Evolutionary conservation across 2,797 vertebrate genomes (phyloP), one percentile per base, ranked within the genome.

Genomic region (Lithobates sylvaticus): DNA sequence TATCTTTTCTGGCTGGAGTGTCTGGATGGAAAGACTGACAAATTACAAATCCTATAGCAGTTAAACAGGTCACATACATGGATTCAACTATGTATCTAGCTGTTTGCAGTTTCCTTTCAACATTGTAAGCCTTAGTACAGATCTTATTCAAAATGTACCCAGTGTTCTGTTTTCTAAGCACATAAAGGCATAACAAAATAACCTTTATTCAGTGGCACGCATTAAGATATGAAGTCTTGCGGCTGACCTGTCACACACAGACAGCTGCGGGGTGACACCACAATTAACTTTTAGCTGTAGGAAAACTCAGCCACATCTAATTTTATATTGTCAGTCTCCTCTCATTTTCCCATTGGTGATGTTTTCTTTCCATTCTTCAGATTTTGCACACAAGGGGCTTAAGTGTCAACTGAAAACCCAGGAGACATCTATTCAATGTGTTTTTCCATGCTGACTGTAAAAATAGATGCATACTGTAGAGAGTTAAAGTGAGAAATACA

Each of bases 261-360:
- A 70, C 15, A 27, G 83, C 83, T 84, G 34, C 83, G 15, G 50
- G 47, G 84, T 71, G 16, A 77, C 36, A 86, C 68, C 69, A 80
- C 84, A 85, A 85, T 80, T 85, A 67, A 68, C 54, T 86, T 81
- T 58, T 58, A 18, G 67, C 72, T 81, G 36, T 29, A 76, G 44
- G 50, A 42, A 64, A 81, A 27, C 42, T 76, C 27, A 27, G 72
- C 27, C 70, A 81, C 29, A 50, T 80, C 77, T 74, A 36, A 67
- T 74, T 80, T 79, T n/a, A 68, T 68, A 74, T 65, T 69, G 58
- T 75, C 77, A 74, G 77, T 12, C 27, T 73, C 8, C 76, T 84
- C n/a, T 78, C 26, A 50, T 58, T 68, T 42, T 75, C 39, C 42
- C 36, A 80, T 36, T 65, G 69, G 58, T 50, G 23, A 74, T 47